Conservation (phyloP, 2,113 vertebrate genomes). For the Sardina pilchardus region DNA sequence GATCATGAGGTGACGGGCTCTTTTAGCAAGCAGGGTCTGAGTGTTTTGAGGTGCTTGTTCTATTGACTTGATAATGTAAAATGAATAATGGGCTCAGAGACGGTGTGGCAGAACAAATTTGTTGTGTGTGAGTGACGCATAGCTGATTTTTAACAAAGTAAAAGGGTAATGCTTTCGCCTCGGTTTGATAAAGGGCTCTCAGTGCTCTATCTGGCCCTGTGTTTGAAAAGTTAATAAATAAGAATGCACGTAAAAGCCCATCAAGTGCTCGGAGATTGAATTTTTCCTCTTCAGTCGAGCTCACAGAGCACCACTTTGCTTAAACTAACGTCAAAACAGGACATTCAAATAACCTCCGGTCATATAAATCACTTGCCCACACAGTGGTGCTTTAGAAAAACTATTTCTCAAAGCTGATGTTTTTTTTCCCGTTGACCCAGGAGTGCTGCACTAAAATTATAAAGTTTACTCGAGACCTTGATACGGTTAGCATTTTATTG, state of each 20-base stretch:
- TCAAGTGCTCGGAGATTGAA: neutral
- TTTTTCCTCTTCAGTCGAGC: neutral
- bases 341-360: neutral
- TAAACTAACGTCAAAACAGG: neutral
- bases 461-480: neutral
- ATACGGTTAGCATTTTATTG: neutral
- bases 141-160: neutral
- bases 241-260: neutral
- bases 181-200: neutral
- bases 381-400: neutral
- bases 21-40: neutral
- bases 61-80: neutral
- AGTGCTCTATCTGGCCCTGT: neutral
- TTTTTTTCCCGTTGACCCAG: neutral
- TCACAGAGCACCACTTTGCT: neutral
- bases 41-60: conserved; percentile 4
- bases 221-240: conserved; percentile 9
- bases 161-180: neutral
- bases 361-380: neutral
- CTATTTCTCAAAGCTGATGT: neutral
- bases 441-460: neutral
- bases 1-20: neutral
- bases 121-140: neutral
- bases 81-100: neutral
- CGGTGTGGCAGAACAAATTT: neutral